Evolutionary conservation across 2,797 vertebrate species (phyloP).

Genomic region (Aphelocoma californica): DNA sequence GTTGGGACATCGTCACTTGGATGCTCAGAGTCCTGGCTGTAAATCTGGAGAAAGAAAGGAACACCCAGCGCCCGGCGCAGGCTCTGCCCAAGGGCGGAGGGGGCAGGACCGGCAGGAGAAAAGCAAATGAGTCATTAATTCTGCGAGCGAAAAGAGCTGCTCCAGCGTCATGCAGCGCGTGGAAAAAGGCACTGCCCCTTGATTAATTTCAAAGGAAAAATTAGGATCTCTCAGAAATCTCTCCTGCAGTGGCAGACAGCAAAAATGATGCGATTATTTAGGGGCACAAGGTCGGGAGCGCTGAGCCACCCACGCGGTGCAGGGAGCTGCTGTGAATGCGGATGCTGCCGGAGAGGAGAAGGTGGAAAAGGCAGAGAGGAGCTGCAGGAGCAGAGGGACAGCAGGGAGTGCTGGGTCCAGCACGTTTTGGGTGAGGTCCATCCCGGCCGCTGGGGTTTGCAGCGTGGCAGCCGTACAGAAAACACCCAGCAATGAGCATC

Average conservation of each 20-base stretch:
- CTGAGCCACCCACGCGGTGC: fast-evolving
- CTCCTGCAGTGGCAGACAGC: background rate
- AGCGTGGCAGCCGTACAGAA: slow-evolving; percentile 35
- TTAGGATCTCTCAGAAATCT: background rate
- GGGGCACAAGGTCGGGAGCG: background rate
- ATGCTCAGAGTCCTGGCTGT: background rate
- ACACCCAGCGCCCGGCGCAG: background rate
- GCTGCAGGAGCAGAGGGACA: background rate
- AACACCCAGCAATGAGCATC: slow-evolving; percentile 55
- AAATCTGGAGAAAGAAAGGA: slow-evolving; percentile 5
- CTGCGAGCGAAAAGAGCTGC: background rate
- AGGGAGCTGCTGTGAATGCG: background rate
- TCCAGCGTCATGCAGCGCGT: background rate
- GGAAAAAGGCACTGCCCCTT: slow-evolving; percentile 3
- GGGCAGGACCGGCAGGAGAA: background rate
- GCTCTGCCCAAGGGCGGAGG: slow-evolving; percentile 31
- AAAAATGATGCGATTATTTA: background rate
- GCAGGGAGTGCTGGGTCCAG: background rate
- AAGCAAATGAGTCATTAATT: slow-evolving; percentile 44
- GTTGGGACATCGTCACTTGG: background rate
- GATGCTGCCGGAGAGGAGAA: background rate
- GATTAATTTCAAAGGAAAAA: slow-evolving; percentile 24
- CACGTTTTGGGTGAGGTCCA: background rate
- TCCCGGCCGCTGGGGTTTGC: background rate
- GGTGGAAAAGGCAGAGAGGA: background rate